phyloP scores from a whole-genome alignment of 1,140 invertebrate species.

The Euwallacea similis region DNA sequence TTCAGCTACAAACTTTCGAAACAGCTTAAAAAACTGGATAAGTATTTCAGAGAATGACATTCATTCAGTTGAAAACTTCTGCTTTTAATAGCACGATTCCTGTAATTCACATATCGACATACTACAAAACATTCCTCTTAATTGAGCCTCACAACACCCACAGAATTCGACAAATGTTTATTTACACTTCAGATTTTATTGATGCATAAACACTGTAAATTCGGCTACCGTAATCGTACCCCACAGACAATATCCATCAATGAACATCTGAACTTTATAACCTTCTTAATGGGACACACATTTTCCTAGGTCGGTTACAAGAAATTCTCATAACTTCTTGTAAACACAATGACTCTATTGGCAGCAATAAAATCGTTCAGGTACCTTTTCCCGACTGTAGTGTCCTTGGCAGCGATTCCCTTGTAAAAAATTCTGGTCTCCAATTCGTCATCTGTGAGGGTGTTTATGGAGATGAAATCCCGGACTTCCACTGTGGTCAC shows the following conservation, averaged over 20 bases:
- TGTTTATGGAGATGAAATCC: constrained; percentile 63
- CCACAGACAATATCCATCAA: constrained; percentile 8
- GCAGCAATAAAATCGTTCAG: constrained; percentile 28
- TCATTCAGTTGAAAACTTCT: no score
- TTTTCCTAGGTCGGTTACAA: constrained; percentile 1
- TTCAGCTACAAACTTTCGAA: no score
- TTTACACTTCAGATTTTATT: constrained; percentile 21
- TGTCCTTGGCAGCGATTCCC: constrained; percentile 66
- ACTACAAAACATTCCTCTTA: not conserved
- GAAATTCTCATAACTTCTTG: not conserved
- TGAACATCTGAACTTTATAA: constrained; percentile 23
- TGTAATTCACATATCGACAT: no score
- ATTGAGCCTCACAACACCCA: not conserved
- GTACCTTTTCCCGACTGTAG: constrained; percentile 60
- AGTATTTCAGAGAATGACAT: no score
- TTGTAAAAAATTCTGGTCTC: constrained; percentile 64
- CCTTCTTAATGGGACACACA: constrained; percentile 21
- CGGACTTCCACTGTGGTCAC: constrained; percentile 48
- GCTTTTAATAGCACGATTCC: no score
- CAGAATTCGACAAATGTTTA: constrained; percentile 23
- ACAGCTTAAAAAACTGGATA: no score
- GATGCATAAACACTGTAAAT: constrained; percentile 12
- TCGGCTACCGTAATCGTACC: constrained; percentile 8
- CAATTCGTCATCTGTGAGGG: constrained; percentile 63
- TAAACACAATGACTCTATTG: not conserved